Evolutionary conservation across 2,113 vertebrate genomes (phyloP).

Genomic region (Rhodinocichla rosea): DNA sequence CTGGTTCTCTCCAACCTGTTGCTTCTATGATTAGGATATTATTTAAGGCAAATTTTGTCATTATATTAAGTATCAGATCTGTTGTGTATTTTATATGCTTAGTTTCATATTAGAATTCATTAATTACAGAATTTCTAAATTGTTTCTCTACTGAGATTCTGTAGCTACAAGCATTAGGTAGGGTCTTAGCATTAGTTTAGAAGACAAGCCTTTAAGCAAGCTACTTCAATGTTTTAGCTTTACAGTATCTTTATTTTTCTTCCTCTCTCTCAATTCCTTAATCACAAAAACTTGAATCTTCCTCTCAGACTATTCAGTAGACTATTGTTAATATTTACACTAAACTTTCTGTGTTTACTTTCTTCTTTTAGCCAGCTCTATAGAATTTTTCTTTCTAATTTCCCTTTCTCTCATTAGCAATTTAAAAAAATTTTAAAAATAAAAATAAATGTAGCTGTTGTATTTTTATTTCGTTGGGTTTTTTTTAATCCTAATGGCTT

Average conservation of each 20-base stretch:
- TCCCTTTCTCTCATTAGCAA: not conserved
- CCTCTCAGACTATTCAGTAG: not conserved
- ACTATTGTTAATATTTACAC: not conserved
- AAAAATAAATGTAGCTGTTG: not conserved
- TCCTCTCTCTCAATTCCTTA: fast-evolving
- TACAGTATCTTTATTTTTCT: not conserved
- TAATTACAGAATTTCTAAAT: not conserved
- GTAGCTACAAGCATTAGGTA: not conserved
- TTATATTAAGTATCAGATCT: not conserved
- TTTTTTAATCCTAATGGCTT: fast-evolving
- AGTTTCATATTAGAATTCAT: not conserved
- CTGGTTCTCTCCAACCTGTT: not conserved
- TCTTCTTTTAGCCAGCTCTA: not conserved
- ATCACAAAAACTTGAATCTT: not conserved
- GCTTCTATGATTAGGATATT: not conserved
- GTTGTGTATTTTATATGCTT: fast-evolving
- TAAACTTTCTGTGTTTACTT: not conserved
- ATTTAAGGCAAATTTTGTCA: not conserved
- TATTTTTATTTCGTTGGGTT: not conserved
- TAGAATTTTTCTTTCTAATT: not conserved
- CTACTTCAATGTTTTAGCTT: not conserved
- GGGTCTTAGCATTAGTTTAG: not conserved
- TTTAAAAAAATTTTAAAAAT: not conserved
- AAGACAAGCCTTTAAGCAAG: not conserved
- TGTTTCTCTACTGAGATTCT: not conserved